Evolutionary conservation across 2,888 invertebrate species (phyloP).

Genomic region (Hydriomena furcata): DNA sequence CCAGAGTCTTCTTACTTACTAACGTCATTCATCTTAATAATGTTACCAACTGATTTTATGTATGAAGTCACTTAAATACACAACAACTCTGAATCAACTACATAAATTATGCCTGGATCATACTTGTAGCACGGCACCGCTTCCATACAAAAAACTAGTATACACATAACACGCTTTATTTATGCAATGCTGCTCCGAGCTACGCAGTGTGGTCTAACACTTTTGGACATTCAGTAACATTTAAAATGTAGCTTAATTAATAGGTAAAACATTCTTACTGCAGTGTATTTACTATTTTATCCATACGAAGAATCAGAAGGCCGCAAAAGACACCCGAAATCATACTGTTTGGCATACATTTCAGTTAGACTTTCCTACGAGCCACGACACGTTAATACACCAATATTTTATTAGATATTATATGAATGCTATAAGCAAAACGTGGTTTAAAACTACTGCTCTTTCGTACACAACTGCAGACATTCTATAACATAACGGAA

Average conservation of each 20-base stretch:
- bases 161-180: no score
- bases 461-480: no score
- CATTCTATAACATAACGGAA: no score
- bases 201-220: not conserved
- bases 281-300: conserved; percentile 4
- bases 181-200: not conserved
- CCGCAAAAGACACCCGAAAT: conserved; percentile 30
- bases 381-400: no score
- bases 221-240: conserved; percentile 1
- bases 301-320: conserved; percentile 15
- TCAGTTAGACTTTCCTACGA: not conserved
- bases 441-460: no score
- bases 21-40: conserved; percentile 33
- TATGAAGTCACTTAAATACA: not conserved
- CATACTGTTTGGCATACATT: conserved; percentile 25
- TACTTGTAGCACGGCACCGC: no score
- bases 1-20: conserved; percentile 65
- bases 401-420: no score
- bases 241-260: conserved; percentile 1
- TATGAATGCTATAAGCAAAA: no score
- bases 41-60: conserved; percentile 9
- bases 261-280: conserved; percentile 5
- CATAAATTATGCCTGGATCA: not conserved
- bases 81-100: not conserved
- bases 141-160: no score